Evolutionary conservation across 1,140 invertebrate species (phyloP), one percentile per base, ranked within the genome.

Genomic region (Maniola jurtina): DNA sequence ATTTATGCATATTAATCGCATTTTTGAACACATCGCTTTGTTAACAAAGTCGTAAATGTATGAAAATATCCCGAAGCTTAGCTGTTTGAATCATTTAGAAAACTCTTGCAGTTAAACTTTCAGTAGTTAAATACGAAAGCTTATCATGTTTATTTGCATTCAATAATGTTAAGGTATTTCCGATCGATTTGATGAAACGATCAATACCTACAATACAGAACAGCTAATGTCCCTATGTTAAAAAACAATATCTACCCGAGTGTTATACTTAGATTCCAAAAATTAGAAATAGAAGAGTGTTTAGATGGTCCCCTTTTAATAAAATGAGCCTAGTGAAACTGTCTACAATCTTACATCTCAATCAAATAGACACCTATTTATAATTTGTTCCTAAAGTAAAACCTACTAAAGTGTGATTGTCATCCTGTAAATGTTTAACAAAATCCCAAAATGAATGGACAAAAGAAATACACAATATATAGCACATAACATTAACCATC

Each of bases 21-120:
- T 87, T 85, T 77, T 78, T 79, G 61, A 84, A 84, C 84, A 89
- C 88, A 90, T 89, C 79, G 88, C 87, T 90, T 89, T 82, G 68
- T 84, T 76, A 80, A 84, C 79, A 80, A 88, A 80, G 61, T 87
- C 74, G 77, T 83, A 66, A 75, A 72, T 73, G 72, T 65, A 79
- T 74, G 61, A 66, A 72, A 66, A 71, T 71, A 70, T 75, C 67
- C 64, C 59, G 64, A 83, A 86, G 81, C 80, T 86, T 90, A 84
- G 83, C 83, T 84, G 83, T 88, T 81, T 60, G 47, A 54, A 58
- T 61, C 59, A 55, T 66, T 64, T 35, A 56, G 58, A 48, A 45
- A 67, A 56, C 57, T 64, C 61, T 78, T 76, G 84, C 81, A 83
- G 85, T 78, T 82, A 83, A 83, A 76, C 80, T 84, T 84, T 48